Percentiles rank a stretch among this genome's conserved stretches.
Conservation (phyloP, 2,113 vertebrate species). For the Thermophis baileyi region DNA sequence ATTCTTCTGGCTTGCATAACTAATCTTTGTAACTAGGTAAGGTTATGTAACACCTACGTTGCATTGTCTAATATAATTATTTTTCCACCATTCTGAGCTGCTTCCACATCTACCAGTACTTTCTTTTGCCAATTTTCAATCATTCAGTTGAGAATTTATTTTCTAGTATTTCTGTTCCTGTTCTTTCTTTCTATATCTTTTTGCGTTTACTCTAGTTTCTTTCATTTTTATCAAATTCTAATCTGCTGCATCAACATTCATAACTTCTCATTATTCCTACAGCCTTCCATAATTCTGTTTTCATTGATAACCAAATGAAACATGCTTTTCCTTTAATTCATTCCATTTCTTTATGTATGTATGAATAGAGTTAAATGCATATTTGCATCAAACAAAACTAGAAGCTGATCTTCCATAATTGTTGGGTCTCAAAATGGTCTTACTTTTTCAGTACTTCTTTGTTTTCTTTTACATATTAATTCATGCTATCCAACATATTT, state of each 20-base stretch:
- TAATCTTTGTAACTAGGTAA: too few species aligned
- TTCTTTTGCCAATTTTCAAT: not conserved
- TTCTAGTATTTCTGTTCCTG: not conserved
- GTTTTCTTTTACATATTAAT: not conserved
- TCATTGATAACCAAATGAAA: not conserved
- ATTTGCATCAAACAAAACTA: not conserved
- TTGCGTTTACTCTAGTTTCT: not conserved
- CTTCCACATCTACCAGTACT: not conserved
- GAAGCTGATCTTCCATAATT: not conserved
- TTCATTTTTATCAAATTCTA: not conserved
- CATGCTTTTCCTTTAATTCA: not conserved
- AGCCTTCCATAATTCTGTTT: not conserved
- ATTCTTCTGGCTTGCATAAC: too few species aligned
- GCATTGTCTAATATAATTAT: not conserved
- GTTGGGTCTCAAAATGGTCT: not conserved
- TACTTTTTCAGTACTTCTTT: not conserved
- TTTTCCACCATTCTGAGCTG: not conserved
- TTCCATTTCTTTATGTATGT: too few species aligned
- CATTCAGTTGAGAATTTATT: not conserved
- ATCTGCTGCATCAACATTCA: not conserved
- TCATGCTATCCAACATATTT: not conserved
- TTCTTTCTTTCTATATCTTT: not conserved
- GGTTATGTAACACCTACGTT: not conserved
- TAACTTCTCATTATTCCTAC: not conserved
- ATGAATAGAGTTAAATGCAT: too few species aligned